Evolutionary conservation across 35 echinoderm and acorn worm species (phyloP), one percentile per base, ranked within the genome.

Genomic region (Eucidaris tribuloides): DNA sequence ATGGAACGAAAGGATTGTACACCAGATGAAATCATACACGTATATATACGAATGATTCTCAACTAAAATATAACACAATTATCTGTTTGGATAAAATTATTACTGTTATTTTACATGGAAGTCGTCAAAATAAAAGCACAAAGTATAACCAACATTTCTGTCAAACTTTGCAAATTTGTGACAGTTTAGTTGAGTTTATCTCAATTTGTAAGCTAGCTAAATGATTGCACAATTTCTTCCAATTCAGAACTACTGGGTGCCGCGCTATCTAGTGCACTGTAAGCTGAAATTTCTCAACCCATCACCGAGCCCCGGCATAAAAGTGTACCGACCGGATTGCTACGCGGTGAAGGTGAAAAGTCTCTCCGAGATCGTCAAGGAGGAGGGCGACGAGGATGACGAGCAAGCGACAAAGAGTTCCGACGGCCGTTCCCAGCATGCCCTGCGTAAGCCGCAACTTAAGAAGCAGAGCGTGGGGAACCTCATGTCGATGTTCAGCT

Each of bases 401-500:
- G 71, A 30, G 27, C 76, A 87, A 59, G 5, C 19, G 11, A 3
- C 7, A 14, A 79, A 6, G 15, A 79, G 46, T 44, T 80, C 78
- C 42, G 62, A 77, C n/a, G 27, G 39, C 49, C 42, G 64, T 45
- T 56, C 55, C 23, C 33, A 76, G 39, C 77, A 94, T 71, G 28
- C 59, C 11, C 22, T 83, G 23, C 88, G 68, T 19, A 87, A 79
- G 7, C 32, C 58, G 1, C 86, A 79, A 33, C 68, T 99, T 0
- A 81, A 93, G 39, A 89, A 70, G 25, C 83, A 99, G 41, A 86
- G 86, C n/a, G 71, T 89, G 25, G 77, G 68, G n/a, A 99, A 99
- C 39, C 82, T 99, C 4, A 70, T 99, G 45, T 89, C 96, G 1
- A 99, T 99, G 96, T 99, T 99, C 79, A 99, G 86, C 70, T 99